Percentiles rank a stretch among this genome's conserved stretches.
Conservation (phyloP, 2,797 vertebrate species). For the Dromococcyx pavoninus region DNA sequence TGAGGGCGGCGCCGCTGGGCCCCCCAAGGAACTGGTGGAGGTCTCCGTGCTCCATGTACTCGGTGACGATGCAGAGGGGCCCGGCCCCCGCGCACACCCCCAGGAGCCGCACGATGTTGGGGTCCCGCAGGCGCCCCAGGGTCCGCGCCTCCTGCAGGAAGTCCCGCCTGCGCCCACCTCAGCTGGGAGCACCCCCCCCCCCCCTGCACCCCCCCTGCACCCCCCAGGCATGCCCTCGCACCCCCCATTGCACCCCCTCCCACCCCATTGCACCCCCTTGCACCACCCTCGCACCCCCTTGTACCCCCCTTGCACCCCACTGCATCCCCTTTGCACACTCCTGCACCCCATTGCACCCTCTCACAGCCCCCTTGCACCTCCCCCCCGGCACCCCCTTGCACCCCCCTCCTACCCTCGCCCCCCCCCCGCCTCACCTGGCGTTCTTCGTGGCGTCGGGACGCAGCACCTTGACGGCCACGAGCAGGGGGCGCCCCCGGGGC, state of each 20-base stretch:
- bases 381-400: too few relatives aligned
- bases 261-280: too few relatives aligned
- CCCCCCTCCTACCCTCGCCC: background rate
- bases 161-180: conserved; percentile 83
- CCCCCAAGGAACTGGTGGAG: conserved; percentile 90
- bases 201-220: too few relatives aligned
- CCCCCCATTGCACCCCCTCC: too few relatives aligned
- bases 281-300: too few relatives aligned
- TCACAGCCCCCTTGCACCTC: too few relatives aligned
- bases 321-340: too few relatives aligned
- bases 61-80: conserved; percentile 93
- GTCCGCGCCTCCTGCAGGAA: conserved; percentile 96
- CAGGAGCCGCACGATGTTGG: conserved; percentile 91
- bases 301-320: too few relatives aligned
- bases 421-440: conserved; percentile 81
- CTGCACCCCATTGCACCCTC: too few relatives aligned
- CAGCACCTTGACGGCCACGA: conserved; percentile 94
- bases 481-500: conserved; percentile 87
- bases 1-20: conserved; percentile 67
- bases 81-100: conserved; percentile 93
- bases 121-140: conserved; percentile 91
- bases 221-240: too few relatives aligned
- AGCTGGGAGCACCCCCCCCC: too few relatives aligned
- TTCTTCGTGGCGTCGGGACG: conserved; percentile 93
- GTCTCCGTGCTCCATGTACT: conserved; percentile 96